These are phyloP conservation scores for Cerastis rubricosa DNA, from an alignment of 2,888 invertebrate genomes.

Conservation along the genomic window DNA sequence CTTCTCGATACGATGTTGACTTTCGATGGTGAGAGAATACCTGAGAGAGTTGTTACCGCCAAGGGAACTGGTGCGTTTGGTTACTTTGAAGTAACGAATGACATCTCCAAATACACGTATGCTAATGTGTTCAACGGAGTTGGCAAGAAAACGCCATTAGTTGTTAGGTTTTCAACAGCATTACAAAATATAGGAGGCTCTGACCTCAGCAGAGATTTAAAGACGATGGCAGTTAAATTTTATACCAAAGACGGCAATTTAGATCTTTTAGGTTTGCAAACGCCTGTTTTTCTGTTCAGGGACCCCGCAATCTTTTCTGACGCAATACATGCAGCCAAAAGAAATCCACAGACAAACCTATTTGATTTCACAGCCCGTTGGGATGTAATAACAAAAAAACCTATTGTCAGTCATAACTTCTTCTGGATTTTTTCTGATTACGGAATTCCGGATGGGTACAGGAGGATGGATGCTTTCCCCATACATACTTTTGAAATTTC, in stretches of 20 bases:
- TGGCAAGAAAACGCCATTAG: conserved; percentile 91
- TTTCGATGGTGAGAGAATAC: conserved; percentile 94
- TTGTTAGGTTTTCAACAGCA: conserved; percentile 90
- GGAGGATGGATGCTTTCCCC: conserved; percentile 97
- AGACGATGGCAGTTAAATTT: conserved; percentile 85
- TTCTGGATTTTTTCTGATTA: conserved; percentile 95
- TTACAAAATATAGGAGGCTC: conserved; percentile 92
- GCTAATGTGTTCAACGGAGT: conserved; percentile 91
- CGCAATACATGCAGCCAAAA: conserved; percentile 86
- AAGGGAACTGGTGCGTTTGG: conserved; percentile 97
- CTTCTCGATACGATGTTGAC: conserved; percentile 94
- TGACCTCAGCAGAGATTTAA: conserved; percentile 79
- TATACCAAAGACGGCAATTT: conserved; percentile 77
- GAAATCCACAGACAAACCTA: conserved; percentile 89
- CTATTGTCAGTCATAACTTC: conserved; percentile 93
- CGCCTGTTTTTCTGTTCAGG: conserved; percentile 89
- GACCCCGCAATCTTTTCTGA: conserved; percentile 89
- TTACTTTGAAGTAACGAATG: conserved; percentile 95
- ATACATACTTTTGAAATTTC: conserved; percentile 97
- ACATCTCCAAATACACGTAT: conserved; percentile 92
- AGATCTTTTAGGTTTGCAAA: conserved; percentile 84
- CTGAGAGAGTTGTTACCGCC: conserved; percentile 97
- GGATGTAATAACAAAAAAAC: conserved; percentile 88
- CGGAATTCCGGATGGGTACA: conserved; percentile 96
- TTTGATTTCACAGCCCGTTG: conserved; percentile 81